Conservation (phyloP, 2,113 vertebrate species). For the Labeo rohita region DNA sequence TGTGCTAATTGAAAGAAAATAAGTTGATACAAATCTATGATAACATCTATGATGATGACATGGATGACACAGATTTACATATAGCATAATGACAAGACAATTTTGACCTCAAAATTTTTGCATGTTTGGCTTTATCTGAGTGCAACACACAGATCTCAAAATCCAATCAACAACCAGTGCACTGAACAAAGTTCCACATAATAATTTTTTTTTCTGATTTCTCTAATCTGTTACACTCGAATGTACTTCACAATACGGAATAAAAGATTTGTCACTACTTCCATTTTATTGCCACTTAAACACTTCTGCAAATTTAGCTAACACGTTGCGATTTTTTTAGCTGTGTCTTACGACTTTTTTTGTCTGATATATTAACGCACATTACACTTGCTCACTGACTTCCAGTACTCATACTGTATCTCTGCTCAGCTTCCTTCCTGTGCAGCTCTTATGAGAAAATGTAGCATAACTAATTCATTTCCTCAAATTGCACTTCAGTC, state of each 20-base stretch:
- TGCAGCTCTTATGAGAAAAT: constrained; percentile 65
- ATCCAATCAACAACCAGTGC: not conserved
- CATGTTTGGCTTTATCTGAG: not conserved
- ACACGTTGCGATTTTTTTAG: not conserved
- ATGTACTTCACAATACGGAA: not conserved
- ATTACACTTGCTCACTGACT: not conserved
- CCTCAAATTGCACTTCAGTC: constrained; percentile 71
- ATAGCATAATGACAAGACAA: no score
- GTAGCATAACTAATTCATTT: constrained; percentile 70
- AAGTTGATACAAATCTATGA: no score
- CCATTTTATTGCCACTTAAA: not conserved
- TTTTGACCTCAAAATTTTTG: no score
- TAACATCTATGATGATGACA: no score
- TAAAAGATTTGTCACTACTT: not conserved
- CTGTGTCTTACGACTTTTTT: not conserved
- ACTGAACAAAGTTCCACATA: not conserved
- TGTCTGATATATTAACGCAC: not conserved
- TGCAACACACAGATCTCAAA: not conserved
- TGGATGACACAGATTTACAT: no score
- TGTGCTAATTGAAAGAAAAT: no score
- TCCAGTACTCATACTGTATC: not conserved
- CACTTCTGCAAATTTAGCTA: not conserved
- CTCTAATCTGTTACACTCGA: not conserved
- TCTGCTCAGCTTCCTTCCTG: constrained; percentile 59
- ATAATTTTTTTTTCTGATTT: not conserved